Evolutionary conservation across 2,113 vertebrate species (phyloP).

Genomic region (Proterorhinus semilunaris): DNA sequence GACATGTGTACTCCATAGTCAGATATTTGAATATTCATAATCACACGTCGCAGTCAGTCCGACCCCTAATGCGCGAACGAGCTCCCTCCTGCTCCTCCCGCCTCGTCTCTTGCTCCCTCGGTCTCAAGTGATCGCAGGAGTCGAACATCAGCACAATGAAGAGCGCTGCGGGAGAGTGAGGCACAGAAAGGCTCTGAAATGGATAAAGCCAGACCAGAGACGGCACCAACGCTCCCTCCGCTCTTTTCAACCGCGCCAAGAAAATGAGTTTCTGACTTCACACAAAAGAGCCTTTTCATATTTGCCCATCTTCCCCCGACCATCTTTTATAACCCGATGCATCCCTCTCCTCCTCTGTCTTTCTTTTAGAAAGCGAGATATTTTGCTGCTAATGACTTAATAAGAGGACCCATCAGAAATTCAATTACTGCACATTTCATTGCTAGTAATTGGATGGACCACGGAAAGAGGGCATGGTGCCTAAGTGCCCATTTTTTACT

Average conservation of each 20-base stretch:
- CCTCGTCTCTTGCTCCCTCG: slow-evolving; percentile 78
- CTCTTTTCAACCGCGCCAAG: slow-evolving; percentile 88
- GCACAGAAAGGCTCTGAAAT: slow-evolving; percentile 83
- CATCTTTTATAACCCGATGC: slow-evolving; percentile 31
- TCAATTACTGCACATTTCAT: slow-evolving; percentile 77
- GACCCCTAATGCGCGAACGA: slow-evolving; percentile 97
- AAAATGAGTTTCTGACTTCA: slow-evolving; percentile 98
- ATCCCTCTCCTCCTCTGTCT: slow-evolving; percentile 33
- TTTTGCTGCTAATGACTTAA: slow-evolving; percentile 65
- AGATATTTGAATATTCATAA: slow-evolving; percentile 6
- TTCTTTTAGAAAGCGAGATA: slow-evolving; percentile 47
- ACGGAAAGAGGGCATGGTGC: slow-evolving; percentile 18
- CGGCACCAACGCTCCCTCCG: slow-evolving; percentile 83
- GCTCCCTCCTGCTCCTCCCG: slow-evolving; percentile 85
- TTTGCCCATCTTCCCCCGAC: slow-evolving; percentile 30
- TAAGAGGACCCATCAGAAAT: slow-evolving; percentile 69
- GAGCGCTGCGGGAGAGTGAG: slow-evolving; percentile 87
- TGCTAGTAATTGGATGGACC: slow-evolving; percentile 44
- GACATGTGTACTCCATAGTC: not conserved
- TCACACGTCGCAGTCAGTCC: slow-evolving; percentile 41
- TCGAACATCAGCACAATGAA: slow-evolving; percentile 94
- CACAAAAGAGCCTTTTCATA: slow-evolving; percentile 95
- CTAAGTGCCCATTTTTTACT: slow-evolving; percentile 38
- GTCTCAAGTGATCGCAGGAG: slow-evolving; percentile 85
- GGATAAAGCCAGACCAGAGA: slow-evolving; percentile 78